Base-by-base conservation (phyloP, 23 tunicate genomes). In the Halocynthia aurantium region DNA sequence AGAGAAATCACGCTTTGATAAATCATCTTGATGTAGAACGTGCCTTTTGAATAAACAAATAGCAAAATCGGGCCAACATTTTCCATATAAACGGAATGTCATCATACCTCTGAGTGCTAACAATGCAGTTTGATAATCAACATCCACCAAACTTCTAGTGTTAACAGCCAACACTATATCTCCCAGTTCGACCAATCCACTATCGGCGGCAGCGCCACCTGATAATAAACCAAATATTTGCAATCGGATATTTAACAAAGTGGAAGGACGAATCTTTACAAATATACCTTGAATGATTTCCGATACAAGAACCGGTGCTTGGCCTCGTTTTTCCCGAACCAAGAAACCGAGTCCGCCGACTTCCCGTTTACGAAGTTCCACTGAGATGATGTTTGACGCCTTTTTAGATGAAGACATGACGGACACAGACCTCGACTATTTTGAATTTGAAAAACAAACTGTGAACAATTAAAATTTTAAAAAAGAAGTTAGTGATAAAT, bases 121-220 rank as follows among this genome's bases (percentile, higher is more conserved):
- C 77, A 90, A 57, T 6, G 86, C 86, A 55, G 85, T 84, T 77
- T 85, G 72, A 65, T 90, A 90, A 50, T 75, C 18, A 11, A 77
- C 49, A 52, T 64, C 62, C 7, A 81, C 56, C 55, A 85, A 76
- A 77, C 76, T 77, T 8, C 18, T 50, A 8, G 76, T 71, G 52
- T 90, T 85, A 50, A 90, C 86, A 6, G 83, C 57, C 50, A 90
- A 65, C 8, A 90, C 78, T 63, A 85, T 65, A 84, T 90, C 97
- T 22, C 97, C 97, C 5, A 77, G 77, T 71, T 72, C 82, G 51
- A 90, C 12, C 57, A 90, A 57, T 49, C 81, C 89, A 64, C 52
- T 90, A 18, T 81, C 79, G 62, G 81, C 61, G 18, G 97, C 90
- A 17, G 90, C 75, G 11, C 97, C 97, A 62, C 86, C 90, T 85